phyloP scores from a whole-genome alignment of 2,888 invertebrate species.

The Volucella zonaria region DNA sequence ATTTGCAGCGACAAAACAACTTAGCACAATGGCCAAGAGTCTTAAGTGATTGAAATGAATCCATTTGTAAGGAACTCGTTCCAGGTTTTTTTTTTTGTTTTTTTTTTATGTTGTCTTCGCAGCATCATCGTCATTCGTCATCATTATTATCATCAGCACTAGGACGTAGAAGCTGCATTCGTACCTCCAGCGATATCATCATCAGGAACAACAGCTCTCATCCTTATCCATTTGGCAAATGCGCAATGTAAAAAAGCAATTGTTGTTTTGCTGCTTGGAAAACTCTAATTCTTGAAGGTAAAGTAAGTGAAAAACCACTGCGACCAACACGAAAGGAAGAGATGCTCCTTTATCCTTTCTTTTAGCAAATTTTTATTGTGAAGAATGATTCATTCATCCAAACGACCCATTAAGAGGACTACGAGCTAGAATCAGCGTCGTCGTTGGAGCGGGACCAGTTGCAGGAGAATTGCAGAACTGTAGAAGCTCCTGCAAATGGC shows the following conservation, averaged over 20 bases:
- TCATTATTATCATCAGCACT: slow-evolving; percentile 20
- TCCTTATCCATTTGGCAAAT: slow-evolving; percentile 71
- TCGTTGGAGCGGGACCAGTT: too few relatives aligned
- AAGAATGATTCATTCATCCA: slow-evolving; percentile 66
- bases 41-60: slow-evolving; percentile 73
- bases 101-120: slow-evolving; percentile 58
- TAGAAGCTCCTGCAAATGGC: slow-evolving; percentile 43
- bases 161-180: not conserved
- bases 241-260: slow-evolving; percentile 63
- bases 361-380: slow-evolving; percentile 55
- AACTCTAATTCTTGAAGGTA: slow-evolving; percentile 69
- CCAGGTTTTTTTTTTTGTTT: slow-evolving; percentile 10
- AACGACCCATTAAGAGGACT: slow-evolving; percentile 63
- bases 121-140: slow-evolving; percentile 16
- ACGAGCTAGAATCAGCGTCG: slow-evolving; percentile 38
- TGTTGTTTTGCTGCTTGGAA: slow-evolving; percentile 63
- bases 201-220: slow-evolving; percentile 36
- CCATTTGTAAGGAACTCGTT: slow-evolving; percentile 67
- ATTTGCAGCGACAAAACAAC: slow-evolving; percentile 38
- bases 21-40: slow-evolving; percentile 65
- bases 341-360: slow-evolving; percentile 58
- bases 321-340: slow-evolving; percentile 63
- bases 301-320: slow-evolving; percentile 73
- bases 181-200: not conserved
- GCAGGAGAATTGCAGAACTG: not conserved